These are phyloP conservation scores for Coregonus ussuriensis DNA, from an alignment of 2,797 vertebrate genomes.

Conservation along the genomic window DNA sequence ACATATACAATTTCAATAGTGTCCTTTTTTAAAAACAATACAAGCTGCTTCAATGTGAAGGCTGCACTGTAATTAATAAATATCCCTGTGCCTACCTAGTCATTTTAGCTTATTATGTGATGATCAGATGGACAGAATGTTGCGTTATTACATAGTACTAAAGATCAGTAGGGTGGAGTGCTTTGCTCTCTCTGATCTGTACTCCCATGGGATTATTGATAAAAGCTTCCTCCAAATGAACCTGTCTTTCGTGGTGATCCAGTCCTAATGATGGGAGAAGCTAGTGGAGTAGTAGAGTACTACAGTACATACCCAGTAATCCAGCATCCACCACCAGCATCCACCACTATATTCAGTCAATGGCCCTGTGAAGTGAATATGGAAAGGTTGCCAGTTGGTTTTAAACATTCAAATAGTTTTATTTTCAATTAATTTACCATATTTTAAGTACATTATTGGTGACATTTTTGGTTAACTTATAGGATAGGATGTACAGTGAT, in stretches of 20 bases:
- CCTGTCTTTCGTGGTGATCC: neutral
- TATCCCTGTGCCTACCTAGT: neutral
- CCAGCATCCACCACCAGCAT: neutral
- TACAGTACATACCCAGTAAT: neutral
- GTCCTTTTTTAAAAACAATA: neutral
- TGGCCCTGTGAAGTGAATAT: neutral
- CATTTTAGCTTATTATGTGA: neutral
- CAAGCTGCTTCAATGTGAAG: neutral
- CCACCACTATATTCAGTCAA: neutral
- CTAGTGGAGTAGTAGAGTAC: neutral
- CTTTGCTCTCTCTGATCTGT: neutral
- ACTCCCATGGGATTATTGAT: conserved; percentile 1
- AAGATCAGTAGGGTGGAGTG: neutral
- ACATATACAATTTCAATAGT: neutral
- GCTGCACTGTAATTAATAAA: neutral
- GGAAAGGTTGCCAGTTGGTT: neutral
- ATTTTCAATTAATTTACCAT: neutral
- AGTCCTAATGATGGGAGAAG: neutral
- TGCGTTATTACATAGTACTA: neutral
- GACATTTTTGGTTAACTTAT: neutral
- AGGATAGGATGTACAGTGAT: neutral
- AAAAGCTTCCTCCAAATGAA: neutral
- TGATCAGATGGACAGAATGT: neutral
- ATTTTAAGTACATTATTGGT: neutral
- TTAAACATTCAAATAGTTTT: neutral